A percentile compares a stretch with the other conserved stretches of the same genome.
These are phyloP conservation scores for Stegodyphus mimosarum DNA, from an alignment of 1,140 invertebrate species.

Conservation along the genomic window DNA sequence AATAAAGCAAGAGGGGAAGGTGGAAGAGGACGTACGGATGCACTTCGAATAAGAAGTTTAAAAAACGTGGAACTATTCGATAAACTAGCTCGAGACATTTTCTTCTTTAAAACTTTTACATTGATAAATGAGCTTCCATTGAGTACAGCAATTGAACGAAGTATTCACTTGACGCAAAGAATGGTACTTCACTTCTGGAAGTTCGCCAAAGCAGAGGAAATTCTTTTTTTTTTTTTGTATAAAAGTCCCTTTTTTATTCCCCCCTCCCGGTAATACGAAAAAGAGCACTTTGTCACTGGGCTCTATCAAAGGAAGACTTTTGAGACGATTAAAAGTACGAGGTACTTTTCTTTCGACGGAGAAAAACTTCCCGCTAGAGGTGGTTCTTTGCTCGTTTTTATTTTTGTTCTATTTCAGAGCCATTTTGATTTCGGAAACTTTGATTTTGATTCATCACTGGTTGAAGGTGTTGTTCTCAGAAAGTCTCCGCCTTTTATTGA, in stretches of 20 bases:
- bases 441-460: no score
- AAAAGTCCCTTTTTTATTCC: no score
- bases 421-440: no score
- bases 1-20: no score
- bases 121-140: slow-evolving; percentile 24
- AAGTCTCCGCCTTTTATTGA: no score
- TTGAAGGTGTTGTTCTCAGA: no score
- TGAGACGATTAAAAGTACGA: neutral
- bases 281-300: slow-evolving; percentile 13
- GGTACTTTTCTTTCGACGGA: no score
- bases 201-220: slow-evolving; percentile 5
- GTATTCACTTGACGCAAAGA: slow-evolving; percentile 19
- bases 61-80: slow-evolving; percentile 15
- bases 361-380: no score
- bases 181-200: slow-evolving; percentile 6
- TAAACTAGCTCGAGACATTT: neutral
- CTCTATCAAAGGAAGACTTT: slow-evolving; percentile 4
- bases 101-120: slow-evolving; percentile 9
- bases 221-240: neutral
- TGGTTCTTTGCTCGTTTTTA: no score
- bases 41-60: no score
- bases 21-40: no score
- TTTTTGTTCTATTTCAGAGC: no score
- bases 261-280: neutral
- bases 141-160: slow-evolving; percentile 8